These are phyloP conservation scores for Alauda arvensis DNA, from an alignment of 2,797 vertebrate genomes.

Conservation along the genomic window DNA sequence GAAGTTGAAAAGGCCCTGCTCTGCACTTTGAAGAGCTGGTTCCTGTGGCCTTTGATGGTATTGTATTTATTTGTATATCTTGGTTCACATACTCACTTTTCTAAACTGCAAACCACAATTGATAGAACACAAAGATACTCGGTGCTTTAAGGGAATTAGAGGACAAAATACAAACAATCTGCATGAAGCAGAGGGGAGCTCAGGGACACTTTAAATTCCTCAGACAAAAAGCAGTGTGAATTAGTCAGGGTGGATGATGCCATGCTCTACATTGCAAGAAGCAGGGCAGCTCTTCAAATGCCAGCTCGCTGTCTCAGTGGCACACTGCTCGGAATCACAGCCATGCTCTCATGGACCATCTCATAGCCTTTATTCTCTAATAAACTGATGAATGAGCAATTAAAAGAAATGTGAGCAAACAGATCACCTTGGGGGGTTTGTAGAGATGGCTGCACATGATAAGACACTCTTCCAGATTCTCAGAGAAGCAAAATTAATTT, in stretches of 20 bases:
- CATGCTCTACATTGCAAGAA: background rate
- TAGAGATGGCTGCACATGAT: background rate
- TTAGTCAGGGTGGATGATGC: background rate
- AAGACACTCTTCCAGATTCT: background rate
- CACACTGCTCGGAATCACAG: background rate
- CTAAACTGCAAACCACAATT: background rate
- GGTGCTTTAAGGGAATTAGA: background rate
- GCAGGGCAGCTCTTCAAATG: background rate
- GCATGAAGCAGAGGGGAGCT: background rate
- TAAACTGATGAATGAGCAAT: conserved; percentile 9
- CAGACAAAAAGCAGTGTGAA: background rate
- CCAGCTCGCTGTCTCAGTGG: background rate
- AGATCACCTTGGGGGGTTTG: conserved; percentile 1
- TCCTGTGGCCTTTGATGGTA: background rate
- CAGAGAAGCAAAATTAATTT: background rate
- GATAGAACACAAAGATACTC: background rate
- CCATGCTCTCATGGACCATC: background rate
- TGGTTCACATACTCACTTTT: background rate
- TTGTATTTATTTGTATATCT: background rate
- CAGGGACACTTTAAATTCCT: background rate
- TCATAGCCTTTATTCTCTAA: background rate
- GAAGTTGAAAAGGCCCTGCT: background rate
- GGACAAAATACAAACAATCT: background rate
- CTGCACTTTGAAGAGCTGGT: background rate
- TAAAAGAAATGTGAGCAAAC: conserved; percentile 21